These are phyloP conservation scores for Drosophila tani DNA, from an alignment of 1,140 invertebrate genomes.

Conservation along the genomic window DNA sequence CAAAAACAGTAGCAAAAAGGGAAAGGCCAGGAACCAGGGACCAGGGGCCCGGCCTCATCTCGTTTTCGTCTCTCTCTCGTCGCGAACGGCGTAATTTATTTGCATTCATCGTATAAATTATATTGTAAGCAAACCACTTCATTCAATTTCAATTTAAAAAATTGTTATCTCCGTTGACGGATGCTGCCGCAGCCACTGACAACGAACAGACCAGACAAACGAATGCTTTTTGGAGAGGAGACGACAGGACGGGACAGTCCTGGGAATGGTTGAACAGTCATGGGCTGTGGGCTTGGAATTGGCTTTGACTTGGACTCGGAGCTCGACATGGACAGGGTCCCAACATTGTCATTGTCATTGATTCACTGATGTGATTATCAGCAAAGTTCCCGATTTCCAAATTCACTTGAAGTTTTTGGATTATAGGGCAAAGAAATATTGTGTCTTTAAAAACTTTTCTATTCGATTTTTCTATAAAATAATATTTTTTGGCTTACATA, in stretches of 20 bases:
- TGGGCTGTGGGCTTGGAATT: conserved; percentile 9
- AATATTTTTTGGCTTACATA: too few species aligned
- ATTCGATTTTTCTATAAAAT: too few species aligned
- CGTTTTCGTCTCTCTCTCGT: conserved; percentile 14
- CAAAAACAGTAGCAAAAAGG: conserved; percentile 55
- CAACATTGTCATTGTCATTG: conserved; percentile 44
- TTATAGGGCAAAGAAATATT: too few species aligned
- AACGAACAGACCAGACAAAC: conserved; percentile 74
- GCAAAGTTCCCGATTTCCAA: neutral
- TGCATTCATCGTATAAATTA: conserved; percentile 84
- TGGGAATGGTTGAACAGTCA: conserved; percentile 48
- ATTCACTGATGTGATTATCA: conserved; percentile 45
- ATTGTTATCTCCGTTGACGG: conserved; percentile 82
- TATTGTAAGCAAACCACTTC: conserved; percentile 84
- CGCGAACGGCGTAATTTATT: conserved; percentile 78
- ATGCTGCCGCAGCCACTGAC: conserved; percentile 78
- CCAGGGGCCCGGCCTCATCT: conserved; percentile 30
- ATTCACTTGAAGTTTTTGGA: neutral
- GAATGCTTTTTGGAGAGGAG: conserved; percentile 69
- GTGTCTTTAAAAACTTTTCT: too few species aligned
- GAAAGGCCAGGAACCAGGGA: conserved; percentile 44
- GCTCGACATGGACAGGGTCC: conserved; percentile 4
- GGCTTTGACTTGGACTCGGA: conserved; percentile 1
- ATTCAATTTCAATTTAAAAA: conserved; percentile 84
- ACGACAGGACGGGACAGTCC: conserved; percentile 43